Evolutionary conservation across 2,113 vertebrate species (phyloP).

Genomic region (Myocastor coypus): DNA sequence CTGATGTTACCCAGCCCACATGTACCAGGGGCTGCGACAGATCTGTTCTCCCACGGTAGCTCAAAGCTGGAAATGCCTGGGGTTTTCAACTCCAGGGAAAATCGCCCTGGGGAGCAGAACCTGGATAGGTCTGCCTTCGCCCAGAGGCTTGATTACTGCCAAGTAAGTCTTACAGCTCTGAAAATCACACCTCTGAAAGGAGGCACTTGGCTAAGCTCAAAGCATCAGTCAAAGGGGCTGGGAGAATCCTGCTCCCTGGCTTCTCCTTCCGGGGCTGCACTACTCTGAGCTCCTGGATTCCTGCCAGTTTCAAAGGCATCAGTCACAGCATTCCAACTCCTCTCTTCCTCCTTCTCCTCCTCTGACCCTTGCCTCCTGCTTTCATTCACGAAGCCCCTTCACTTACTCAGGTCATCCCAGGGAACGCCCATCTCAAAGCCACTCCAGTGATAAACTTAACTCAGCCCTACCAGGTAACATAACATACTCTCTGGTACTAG

Average conservation of each 20-base stretch:
- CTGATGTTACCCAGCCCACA: neutral
- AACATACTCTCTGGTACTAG: neutral
- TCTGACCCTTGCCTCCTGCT: neutral
- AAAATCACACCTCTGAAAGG: neutral
- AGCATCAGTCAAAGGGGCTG: neutral
- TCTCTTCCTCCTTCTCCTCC: neutral
- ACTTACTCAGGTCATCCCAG: neutral
- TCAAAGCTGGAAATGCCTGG: neutral
- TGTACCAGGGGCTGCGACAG: neutral
- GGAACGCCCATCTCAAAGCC: neutral
- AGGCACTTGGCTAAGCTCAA: neutral
- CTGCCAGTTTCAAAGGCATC: conserved; percentile 6
- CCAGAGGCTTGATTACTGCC: neutral
- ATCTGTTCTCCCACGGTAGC: neutral
- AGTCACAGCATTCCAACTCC: neutral
- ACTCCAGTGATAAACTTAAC: neutral
- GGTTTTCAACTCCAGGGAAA: neutral
- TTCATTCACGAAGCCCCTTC: neutral
- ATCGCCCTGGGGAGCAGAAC: neutral
- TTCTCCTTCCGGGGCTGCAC: neutral
- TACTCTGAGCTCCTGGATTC: neutral
- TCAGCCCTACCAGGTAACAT: neutral
- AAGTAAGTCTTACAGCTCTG: neutral
- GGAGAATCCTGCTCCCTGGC: neutral
- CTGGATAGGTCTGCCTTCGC: neutral